Evolutionary conservation across 1,140 invertebrate species (phyloP), one percentile per base, ranked within the genome.

Genomic region (Phocides pigmalion): DNA sequence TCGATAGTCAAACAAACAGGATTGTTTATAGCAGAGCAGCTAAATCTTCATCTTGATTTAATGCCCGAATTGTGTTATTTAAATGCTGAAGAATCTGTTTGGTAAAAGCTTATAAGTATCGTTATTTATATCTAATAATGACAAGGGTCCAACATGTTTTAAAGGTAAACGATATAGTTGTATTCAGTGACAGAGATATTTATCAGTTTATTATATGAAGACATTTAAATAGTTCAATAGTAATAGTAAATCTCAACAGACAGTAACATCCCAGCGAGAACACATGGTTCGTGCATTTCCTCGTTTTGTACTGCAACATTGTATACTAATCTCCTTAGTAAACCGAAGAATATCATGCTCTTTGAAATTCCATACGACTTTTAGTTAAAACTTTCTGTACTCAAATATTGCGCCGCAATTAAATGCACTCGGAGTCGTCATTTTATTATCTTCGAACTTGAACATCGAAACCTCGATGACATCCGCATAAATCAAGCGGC

Each of bases 401-500:
- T 66, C 12, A 68, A 68, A 63, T 54, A 54, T 28, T 51, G 61
- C 44, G 47, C 49, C 51, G 49, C 65, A 64, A 65, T 61, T 49
- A 66, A 66, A 70, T 63, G 54, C 17, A 5, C 22, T 50, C 44
- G 35, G 28, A 54, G 20, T 62, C 32, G 37, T 68, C 76, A 79
- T 79, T 78, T 78, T 76, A 77, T 74, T 80, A 82, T 76, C 72
- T 64, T 49, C 68, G 39, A 71, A 72, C 69, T 74, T 71, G 70
- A 71, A 79, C 65, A 66, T 68, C 70, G 72, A 77, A 83, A 82
- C 79, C 74, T 58, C 68, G 68, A 72, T 82, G 83, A 87, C 86
- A 89, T 84, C 76, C 58, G 74, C 70, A 87, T 91, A 91, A 91
- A 91, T 89, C 85, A 88, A 79, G 67, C 56, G 65, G 72, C 87